phyloP scores from a whole-genome alignment of 2,888 invertebrate genomes.

The Torymus auratus region DNA sequence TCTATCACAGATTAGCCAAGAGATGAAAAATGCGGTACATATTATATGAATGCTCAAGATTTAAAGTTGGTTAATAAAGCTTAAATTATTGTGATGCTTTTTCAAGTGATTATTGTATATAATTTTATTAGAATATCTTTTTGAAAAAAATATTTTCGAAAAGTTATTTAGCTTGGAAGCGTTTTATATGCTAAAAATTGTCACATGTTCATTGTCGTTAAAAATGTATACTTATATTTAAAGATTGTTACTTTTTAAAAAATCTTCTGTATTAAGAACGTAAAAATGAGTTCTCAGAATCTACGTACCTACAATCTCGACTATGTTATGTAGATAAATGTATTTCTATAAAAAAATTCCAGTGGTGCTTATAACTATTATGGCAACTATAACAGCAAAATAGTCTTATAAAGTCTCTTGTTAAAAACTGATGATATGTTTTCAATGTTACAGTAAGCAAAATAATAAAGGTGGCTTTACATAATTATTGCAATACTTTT shows the following conservation, averaged over 20 bases:
- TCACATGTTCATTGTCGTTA: slow-evolving; percentile 8
- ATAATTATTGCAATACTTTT: background rate
- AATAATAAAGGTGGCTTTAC: slow-evolving; percentile 22
- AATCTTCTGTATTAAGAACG: slow-evolving; percentile 10
- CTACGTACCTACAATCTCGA: slow-evolving; percentile 15
- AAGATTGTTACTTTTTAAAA: slow-evolving; percentile 15
- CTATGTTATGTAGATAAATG: slow-evolving; percentile 20
- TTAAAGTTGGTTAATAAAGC: slow-evolving; percentile 29
- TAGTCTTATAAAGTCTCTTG: slow-evolving; percentile 33
- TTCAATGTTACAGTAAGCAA: slow-evolving; percentile 25
- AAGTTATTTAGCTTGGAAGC: slow-evolving; percentile 4
- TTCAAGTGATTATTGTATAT: slow-evolving; percentile 11
- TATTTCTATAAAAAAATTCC: slow-evolving; percentile 49
- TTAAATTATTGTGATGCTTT: slow-evolving; percentile 24
- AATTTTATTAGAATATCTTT: background rate
- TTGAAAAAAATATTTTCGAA: slow-evolving; percentile 23
- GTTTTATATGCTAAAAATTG: slow-evolving; percentile 24
- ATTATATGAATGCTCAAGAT: slow-evolving; percentile 40
- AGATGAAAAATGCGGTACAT: slow-evolving; percentile 46
- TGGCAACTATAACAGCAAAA: slow-evolving; percentile 53
- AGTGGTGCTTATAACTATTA: slow-evolving; percentile 48
- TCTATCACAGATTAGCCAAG: slow-evolving; percentile 57
- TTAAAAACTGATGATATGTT: slow-evolving; percentile 46
- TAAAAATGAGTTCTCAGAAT: background rate
- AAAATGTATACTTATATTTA: slow-evolving; percentile 15